Conservation (phyloP, 1,140 invertebrate genomes). For the Sycophaga agraensis region DNA sequence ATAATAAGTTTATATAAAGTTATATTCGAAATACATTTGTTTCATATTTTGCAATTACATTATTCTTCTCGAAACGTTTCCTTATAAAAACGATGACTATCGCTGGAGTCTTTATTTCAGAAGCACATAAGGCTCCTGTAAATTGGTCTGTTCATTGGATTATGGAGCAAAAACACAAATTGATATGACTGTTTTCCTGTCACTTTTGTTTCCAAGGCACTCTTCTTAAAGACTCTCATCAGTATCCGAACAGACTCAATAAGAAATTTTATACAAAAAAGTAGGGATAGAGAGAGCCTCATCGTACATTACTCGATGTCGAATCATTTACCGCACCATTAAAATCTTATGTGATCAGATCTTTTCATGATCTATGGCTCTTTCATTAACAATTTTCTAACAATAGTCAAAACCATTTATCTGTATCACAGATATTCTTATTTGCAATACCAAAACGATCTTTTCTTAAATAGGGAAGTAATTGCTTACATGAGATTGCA, state of each 20-base stretch:
- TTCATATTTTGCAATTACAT: slow-evolving; percentile 12
- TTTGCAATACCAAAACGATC: slow-evolving; percentile 1
- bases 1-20: slow-evolving; percentile 21
- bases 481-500: slow-evolving; percentile 2
- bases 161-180: slow-evolving; percentile 20
- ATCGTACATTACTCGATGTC: slow-evolving; percentile 10
- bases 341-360: not conserved
- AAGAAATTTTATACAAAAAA: slow-evolving; percentile 18
- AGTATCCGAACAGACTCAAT: slow-evolving; percentile 18
- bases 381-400: slow-evolving; percentile 9
- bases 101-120: slow-evolving; percentile 12
- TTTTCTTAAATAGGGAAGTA: not conserved
- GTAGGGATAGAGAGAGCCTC: slow-evolving; percentile 14
- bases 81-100: slow-evolving; percentile 16
- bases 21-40: slow-evolving; percentile 17
- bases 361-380: not conserved
- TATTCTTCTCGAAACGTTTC: slow-evolving; percentile 13
- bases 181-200: slow-evolving; percentile 19
- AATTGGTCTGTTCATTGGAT: slow-evolving; percentile 26
- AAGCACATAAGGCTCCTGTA: slow-evolving; percentile 15
- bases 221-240: slow-evolving; percentile 23
- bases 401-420: slow-evolving; percentile 1
- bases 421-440: slow-evolving; percentile 21
- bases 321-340: slow-evolving; percentile 9
- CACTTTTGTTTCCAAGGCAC: slow-evolving; percentile 23